Evolutionary conservation across 2,113 vertebrate species (phyloP).

Genomic region (Lepus timidus): DNA sequence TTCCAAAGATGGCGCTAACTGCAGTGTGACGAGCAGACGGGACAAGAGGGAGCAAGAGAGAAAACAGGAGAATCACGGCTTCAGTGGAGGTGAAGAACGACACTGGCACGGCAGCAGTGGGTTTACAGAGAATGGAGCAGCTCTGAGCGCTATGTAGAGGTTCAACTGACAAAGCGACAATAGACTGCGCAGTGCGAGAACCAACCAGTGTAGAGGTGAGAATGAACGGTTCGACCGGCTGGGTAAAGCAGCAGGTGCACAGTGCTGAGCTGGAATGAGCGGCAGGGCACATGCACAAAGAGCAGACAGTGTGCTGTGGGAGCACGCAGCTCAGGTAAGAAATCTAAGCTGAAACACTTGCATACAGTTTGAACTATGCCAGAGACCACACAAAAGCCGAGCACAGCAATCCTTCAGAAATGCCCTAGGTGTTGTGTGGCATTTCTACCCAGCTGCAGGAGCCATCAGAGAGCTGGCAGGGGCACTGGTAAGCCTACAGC

Average conservation of each 20-base stretch:
- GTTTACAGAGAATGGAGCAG: background rate
- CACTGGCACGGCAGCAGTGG: background rate
- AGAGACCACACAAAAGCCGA: background rate
- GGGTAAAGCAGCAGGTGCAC: no score
- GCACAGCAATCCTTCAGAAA: background rate
- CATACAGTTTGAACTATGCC: background rate
- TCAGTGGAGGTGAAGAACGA: background rate
- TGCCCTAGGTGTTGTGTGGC: no score
- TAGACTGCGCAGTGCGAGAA: accelerated
- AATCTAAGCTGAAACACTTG: background rate
- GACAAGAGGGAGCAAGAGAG: background rate
- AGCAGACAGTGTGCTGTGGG: no score
- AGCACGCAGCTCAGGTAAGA: background rate
- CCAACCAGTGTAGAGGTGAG: background rate
- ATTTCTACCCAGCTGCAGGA: background rate
- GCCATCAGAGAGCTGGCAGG: background rate
- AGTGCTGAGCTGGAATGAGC: background rate
- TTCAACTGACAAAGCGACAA: background rate
- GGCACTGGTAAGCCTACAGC: background rate
- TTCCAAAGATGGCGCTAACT: background rate
- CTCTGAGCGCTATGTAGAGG: background rate
- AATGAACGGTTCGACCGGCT: background rate
- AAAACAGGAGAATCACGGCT: background rate
- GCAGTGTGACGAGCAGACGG: background rate
- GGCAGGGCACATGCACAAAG: background rate